A percentile compares a stretch with the other conserved stretches of the same genome.
Conservation (phyloP, 2,888 invertebrate species). For the Panopea generosa region DNA sequence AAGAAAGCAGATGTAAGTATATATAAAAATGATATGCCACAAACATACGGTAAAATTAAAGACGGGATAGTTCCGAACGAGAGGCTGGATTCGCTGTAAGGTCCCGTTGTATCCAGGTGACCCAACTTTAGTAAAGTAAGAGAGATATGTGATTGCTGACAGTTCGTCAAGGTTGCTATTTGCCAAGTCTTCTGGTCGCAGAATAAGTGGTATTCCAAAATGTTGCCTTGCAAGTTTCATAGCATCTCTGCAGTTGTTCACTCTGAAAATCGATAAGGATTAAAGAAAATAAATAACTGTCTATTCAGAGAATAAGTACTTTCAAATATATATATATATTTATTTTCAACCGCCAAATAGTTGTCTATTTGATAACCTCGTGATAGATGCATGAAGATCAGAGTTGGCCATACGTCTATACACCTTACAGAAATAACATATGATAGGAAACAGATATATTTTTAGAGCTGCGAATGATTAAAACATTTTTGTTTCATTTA, state of each 20-base stretch:
- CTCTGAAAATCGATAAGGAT: slow-evolving; percentile 87
- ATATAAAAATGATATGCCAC: no score
- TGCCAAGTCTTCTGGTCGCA: slow-evolving; percentile 97
- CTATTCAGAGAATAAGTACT: background rate
- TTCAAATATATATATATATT: slow-evolving; percentile 16
- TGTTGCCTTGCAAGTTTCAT: slow-evolving; percentile 97
- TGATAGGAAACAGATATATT: no score
- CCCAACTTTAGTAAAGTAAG: slow-evolving; percentile 98
- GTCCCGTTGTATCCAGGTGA: slow-evolving; percentile 96
- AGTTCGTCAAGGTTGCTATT: slow-evolving; percentile 98
- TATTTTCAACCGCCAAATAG: slow-evolving; percentile 1
- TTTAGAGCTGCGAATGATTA: no score
- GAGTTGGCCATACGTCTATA: no score
- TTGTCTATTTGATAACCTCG: background rate
- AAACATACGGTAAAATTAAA: slow-evolving; percentile 97
- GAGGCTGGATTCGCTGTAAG: slow-evolving; percentile 93
- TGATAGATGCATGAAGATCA: no score
- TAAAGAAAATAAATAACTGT: no score
- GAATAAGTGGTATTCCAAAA: slow-evolving; percentile 96
- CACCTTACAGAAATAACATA: no score
- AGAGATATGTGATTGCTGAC: slow-evolving; percentile 98
- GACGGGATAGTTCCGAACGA: slow-evolving; percentile 90
- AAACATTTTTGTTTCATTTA: no score
- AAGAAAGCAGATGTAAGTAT: no score
- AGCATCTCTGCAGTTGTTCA: slow-evolving; percentile 96